Evolutionary conservation across 2,888 invertebrate genomes (phyloP).

Genomic region (Salticus scenicus): DNA sequence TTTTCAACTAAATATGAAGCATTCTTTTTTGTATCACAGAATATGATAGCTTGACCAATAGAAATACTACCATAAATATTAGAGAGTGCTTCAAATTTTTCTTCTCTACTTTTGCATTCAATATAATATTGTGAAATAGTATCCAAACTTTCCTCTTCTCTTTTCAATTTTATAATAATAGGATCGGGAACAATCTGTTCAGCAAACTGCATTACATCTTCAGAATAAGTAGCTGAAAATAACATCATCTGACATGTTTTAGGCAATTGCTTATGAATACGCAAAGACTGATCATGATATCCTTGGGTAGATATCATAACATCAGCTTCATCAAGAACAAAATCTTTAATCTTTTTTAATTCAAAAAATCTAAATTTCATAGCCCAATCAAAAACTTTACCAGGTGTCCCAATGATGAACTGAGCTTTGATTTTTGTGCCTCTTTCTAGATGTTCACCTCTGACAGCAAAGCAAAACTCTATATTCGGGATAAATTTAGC

Average conservation of each 20-base stretch:
- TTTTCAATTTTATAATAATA: slow-evolving; percentile 82
- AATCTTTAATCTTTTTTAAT: slow-evolving; percentile 87
- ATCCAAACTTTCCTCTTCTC: slow-evolving; percentile 93
- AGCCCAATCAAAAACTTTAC: slow-evolving; percentile 96
- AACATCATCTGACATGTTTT: slow-evolving; percentile 96
- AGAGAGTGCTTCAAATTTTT: slow-evolving; percentile 93
- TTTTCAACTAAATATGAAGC: slow-evolving; percentile 86
- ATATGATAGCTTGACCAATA: slow-evolving; percentile 98
- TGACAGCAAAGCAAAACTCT: slow-evolving; percentile 91
- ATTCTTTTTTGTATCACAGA: slow-evolving; percentile 80
- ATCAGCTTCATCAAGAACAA: slow-evolving; percentile 99
- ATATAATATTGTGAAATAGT: slow-evolving; percentile 99
- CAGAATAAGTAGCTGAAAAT: slow-evolving; percentile 97
- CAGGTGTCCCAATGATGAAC: slow-evolving; percentile 97
- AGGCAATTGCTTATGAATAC: slow-evolving; percentile 89
- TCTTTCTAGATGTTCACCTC: slow-evolving; percentile 83
- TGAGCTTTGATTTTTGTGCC: slow-evolving; percentile 84
- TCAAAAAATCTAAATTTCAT: slow-evolving; percentile 90
- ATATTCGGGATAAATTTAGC: slow-evolving; percentile 93
- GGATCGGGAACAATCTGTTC: slow-evolving; percentile 94
- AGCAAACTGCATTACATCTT: slow-evolving; percentile 96
- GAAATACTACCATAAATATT: slow-evolving; percentile 97
- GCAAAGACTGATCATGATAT: slow-evolving; percentile 96
- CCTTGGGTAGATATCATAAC: slow-evolving; percentile 99
- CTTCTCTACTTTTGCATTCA: slow-evolving; percentile 86